Conservation (phyloP, 2,113 vertebrate species). For the Crotalus tigris region DNA sequence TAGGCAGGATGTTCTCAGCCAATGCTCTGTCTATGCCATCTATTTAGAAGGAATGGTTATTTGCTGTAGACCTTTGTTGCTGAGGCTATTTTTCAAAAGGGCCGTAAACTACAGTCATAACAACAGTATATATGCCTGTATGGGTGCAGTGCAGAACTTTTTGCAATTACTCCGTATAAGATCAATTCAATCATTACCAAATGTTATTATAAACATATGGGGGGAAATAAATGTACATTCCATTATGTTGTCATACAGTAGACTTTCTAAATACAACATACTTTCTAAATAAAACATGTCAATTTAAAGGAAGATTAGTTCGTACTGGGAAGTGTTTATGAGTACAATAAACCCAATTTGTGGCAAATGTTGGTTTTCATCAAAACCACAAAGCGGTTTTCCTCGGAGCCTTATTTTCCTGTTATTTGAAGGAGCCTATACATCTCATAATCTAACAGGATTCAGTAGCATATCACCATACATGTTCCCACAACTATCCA, state of each 20-base stretch:
- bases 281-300: neutral
- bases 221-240: neutral
- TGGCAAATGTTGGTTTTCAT: neutral
- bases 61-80: neutral
- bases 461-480: neutral
- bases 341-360: neutral
- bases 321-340: neutral
- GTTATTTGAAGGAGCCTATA: neutral
- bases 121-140: neutral
- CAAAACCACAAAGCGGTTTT: neutral
- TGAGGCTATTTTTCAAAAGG: neutral
- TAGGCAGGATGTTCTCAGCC: neutral
- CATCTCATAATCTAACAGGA: neutral
- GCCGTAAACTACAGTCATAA: neutral
- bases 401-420: neutral
- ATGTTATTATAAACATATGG: neutral
- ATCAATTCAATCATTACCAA: neutral
- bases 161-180: neutral
- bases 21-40: neutral
- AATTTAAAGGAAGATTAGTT: neutral
- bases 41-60: neutral
- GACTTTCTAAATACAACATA: neutral
- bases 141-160: neutral
- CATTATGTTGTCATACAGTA: neutral
- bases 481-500: neutral